These are phyloP conservation scores for Apis laboriosa DNA, from an alignment of 1,140 invertebrate genomes.

Conservation along the genomic window DNA sequence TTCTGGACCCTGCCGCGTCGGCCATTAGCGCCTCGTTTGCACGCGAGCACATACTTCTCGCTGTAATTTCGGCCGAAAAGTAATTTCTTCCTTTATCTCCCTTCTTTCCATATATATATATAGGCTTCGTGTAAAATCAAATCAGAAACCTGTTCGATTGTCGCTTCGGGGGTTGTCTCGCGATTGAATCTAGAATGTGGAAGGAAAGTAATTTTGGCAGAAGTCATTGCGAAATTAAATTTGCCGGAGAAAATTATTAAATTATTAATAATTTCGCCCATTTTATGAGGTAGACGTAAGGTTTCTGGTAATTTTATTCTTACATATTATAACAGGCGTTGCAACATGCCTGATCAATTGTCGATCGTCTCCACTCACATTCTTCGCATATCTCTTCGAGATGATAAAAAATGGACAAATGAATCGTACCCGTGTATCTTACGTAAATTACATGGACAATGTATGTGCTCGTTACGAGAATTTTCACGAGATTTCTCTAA, in stretches of 20 bases:
- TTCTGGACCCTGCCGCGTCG: conserved; percentile 40
- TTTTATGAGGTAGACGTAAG: too few relatives aligned
- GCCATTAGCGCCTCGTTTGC: conserved; percentile 55
- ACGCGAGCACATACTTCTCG: conserved; percentile 48
- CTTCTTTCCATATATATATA: conserved; percentile 1
- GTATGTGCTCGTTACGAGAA: conserved; percentile 26
- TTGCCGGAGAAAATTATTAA: too few relatives aligned
- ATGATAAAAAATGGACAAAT: background rate
- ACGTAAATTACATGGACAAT: conserved; percentile 47
- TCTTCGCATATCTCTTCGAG: background rate
- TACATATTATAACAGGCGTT: too few relatives aligned
- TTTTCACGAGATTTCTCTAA: conserved; percentile 30
- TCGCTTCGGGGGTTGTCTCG: background rate
- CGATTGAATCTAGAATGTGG: too few relatives aligned
- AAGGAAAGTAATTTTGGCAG: background rate
- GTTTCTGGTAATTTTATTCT: background rate
- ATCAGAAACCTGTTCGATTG: conserved; percentile 21
- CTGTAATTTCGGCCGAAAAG: conserved; percentile 58
- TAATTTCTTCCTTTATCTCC: conserved; percentile 43
- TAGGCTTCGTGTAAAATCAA: conserved; percentile 36
- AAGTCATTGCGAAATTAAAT: too few relatives aligned
- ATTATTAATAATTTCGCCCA: too few relatives aligned
- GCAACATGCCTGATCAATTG: background rate
- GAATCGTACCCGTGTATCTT: conserved; percentile 1
- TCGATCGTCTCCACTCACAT: background rate